Evolutionary conservation across 2,797 vertebrate species (phyloP), one percentile per base, ranked within the genome.

Genomic region (Synaphobranchus kaupii): DNA sequence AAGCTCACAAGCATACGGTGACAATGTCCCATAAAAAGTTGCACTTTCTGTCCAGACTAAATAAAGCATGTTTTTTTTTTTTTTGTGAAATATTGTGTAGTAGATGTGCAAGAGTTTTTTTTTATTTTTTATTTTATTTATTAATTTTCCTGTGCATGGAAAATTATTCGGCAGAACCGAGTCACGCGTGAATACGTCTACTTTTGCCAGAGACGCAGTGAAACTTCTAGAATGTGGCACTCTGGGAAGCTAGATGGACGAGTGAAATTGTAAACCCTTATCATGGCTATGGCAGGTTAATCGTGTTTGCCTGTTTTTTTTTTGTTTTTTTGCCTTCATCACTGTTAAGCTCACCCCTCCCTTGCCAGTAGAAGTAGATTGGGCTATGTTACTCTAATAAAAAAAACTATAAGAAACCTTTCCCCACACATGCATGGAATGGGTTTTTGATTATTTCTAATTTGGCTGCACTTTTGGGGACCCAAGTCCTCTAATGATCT

Each of bases 381-480:
- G 88, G 90, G 85, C 90, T 89, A 90, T 83, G 88, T 90, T 90
- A 88, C 12, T 48, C 87, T 89, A 90, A 91, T 92, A 90, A 85
- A 85, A 87, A 85, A 92, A 89, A 85, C 80, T 76, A 86, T 89
- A 91, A 85, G 58, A 63, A 90, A 92, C 90, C 44, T 91, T 86
- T 22, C n/a, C n/a, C 90, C 82, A 76, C 87, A 91, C 92, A 94
- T 94, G 93, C 93, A 90, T 92, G 94, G 92, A 95, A 95, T 94
- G 92, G 87, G 89, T 80, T 84, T 50, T 83, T 84, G 20, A 66
- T 71, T 78, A 48, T 2, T 13, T 56, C 50, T 25, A 8, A 81
- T 44, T 39, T 34, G 17, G 56, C 31, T 22, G 73, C 48, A 31
- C 47, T 52, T 52, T 12, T 48, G 66, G 3, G 17, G 1, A 20